Percentiles rank a stretch among this genome's conserved stretches.
Evolutionary conservation across 1,140 invertebrate genomes (phyloP).

Genomic region (Cotesia glomerata): DNA sequence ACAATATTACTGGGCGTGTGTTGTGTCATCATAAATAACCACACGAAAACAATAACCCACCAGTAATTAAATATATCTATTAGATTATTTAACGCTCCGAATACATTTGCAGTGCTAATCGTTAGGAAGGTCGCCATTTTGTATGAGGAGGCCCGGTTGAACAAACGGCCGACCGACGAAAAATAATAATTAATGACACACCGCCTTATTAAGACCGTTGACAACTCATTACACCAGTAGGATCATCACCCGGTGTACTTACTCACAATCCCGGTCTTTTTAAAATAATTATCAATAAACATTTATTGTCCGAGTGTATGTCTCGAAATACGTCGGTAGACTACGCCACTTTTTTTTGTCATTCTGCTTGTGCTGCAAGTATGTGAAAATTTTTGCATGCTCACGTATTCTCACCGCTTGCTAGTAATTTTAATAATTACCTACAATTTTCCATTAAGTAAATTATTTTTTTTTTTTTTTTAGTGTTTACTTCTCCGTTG

Average conservation of each 20-base stretch:
- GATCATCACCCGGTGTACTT: constrained; percentile 27
- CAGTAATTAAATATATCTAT: not conserved
- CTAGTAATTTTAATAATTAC: no score
- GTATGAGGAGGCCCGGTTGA: constrained; percentile 58
- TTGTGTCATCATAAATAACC: not conserved
- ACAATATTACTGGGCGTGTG: not conserved
- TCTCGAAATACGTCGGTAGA: not conserved
- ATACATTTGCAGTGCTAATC: constrained; percentile 50
- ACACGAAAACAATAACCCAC: constrained; percentile 8
- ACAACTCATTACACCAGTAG: constrained; percentile 42
- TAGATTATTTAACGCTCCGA: no score
- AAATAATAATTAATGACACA: constrained; percentile 46
- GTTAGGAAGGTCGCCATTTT: constrained; percentile 62
- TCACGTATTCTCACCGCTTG: not conserved
- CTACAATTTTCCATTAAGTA: no score
- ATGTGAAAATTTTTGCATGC: constrained; percentile 13
- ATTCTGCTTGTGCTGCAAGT: not conserved
- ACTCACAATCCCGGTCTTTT: not conserved
- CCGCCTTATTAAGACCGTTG: constrained; percentile 39
- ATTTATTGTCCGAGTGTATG: not conserved
- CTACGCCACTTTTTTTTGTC: constrained; percentile 12
- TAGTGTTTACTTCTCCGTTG: no score
- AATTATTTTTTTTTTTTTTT: no score
- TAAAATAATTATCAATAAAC: not conserved
- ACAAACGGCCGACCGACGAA: constrained; percentile 44